Evolutionary conservation across 2,113 vertebrate genomes (phyloP), one percentile per base, ranked within the genome.

Genomic region (Tetraodon nigroviridis): DNA sequence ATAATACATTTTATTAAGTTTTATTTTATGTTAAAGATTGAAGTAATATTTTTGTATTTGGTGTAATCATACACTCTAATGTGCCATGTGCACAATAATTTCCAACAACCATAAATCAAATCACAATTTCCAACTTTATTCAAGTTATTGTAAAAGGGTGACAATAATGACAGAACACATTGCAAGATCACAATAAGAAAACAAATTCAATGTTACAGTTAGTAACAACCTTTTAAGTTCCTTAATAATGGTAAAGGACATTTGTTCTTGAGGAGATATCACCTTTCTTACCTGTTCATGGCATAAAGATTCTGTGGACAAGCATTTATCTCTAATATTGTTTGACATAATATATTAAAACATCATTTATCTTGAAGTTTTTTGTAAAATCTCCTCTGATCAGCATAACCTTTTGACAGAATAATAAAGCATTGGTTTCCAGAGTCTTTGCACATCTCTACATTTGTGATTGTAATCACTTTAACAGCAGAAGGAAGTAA

Each of bases 91-190:
- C n/a, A 17, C 44, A 16, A 46, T 17, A 17, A n/a, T 3, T 46
- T 46, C 6, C 2, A n/a, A 7, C 14, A 46, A 46, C 15, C 15
- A 17, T 6, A 37, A 4, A 54, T 61, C 21, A 16, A 51, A 45
- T 55, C 40, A 16, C 16, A 64, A 44, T 6, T 64, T 74, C 82
- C 81, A 70, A 83, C 78, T 48, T 80, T 80, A 76, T 81, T 81
- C 76, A 85, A 75, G 65, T 90, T 90, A 88, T 84, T 88, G 88
- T 75, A 90, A 90, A 91, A 90, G 58, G 83, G 77, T 75, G 81
- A 89, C 84, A 84, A 78, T 85, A 77, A 82, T 67, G 55, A 81
- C 78, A 81, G 54, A 72, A 71, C 72, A 83, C 73, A 84, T 70
- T 76, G 41, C 57, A 70, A 58, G 22, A 75, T 79, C 66, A 86